These are phyloP conservation scores for Aphrophora alni DNA, from an alignment of 2,888 invertebrate species.

Conservation along the genomic window DNA sequence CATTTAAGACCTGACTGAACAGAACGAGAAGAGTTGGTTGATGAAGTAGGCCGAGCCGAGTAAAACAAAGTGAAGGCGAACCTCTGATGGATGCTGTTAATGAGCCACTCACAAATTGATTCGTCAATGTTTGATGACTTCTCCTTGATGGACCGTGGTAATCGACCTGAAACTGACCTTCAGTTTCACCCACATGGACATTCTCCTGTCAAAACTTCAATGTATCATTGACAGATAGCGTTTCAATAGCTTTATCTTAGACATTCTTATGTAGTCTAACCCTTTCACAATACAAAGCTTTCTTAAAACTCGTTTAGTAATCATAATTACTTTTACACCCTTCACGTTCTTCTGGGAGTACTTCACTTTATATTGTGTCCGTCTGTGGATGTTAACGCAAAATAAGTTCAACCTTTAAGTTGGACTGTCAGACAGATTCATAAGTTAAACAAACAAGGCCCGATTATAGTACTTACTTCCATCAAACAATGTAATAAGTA, in stretches of 20 bases:
- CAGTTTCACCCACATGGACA: background rate
- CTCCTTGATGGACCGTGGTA: background rate
- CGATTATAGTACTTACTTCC: no score
- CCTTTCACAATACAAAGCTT: background rate
- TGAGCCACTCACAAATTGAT: background rate
- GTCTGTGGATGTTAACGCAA: no score
- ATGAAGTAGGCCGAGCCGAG: background rate
- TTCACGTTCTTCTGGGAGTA: no score
- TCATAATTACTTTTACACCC: background rate
- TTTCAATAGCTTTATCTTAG: background rate
- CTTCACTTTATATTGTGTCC: no score
- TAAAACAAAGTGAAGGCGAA: background rate
- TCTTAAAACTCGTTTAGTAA: background rate
- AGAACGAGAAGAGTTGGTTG: no score
- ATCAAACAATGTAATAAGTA: no score
- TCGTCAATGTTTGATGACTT: constrained; percentile 2
- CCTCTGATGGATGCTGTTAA: background rate
- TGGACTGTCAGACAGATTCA: no score
- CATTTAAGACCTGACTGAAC: no score
- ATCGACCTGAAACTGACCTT: background rate
- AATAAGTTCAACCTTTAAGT: no score
- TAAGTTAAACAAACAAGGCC: no score
- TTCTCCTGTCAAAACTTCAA: constrained; percentile 2
- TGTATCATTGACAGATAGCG: constrained; percentile 6
- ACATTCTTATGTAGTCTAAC: background rate